Evolutionary conservation across 1,140 invertebrate genomes (phyloP), one percentile per base, ranked within the genome.

Genomic region (Dufourea novaeangliae): DNA sequence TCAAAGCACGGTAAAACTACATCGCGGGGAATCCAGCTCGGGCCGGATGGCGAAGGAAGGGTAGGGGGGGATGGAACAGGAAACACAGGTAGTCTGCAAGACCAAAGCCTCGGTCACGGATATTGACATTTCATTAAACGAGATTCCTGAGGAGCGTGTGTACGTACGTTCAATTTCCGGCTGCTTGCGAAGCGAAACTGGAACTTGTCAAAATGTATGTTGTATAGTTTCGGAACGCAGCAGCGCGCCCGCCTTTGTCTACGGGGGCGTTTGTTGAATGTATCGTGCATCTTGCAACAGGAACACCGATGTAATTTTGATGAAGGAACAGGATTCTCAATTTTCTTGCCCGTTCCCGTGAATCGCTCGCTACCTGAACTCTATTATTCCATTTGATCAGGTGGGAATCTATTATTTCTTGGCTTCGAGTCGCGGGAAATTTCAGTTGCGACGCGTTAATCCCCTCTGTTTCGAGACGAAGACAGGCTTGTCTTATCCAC

Each of bases 111-210:
- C 66, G 80, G 68, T 78, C 75, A 67, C 64, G 81, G 62, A 68
- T 83, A 83, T 83, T 83, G 82, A 83, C 82, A 83, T 83, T 83
- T 83, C 76, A 83, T 83, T 83, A 83, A 83, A 83, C 76, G 64
- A 78, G 80, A 83, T 83, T 83, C 70, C 80, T 83, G 75, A 72
- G 64, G 41, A 66, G 63, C 80, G 69, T 83, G 80, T 77, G 81
- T 78, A 83, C 74, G 81, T 71, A 78, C 70, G 82, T 83, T 59
- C 69, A 67, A 70, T 83, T 83, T 82, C 70, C 69, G 71, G 46
- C 69, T 72, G 46, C 67, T 73, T 61, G 57, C 75, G 63, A 82
- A 67, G 75, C 76, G 75, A 46, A 83, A 79, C 81, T 64, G 56
- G 39, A 63, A 62, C 52, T 82, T 83, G 80, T 83, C 75, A 79